Base-by-base conservation (phyloP, 35 echinoderm and acorn worm genomes). In the Ophiothrix spiculata region DNA sequence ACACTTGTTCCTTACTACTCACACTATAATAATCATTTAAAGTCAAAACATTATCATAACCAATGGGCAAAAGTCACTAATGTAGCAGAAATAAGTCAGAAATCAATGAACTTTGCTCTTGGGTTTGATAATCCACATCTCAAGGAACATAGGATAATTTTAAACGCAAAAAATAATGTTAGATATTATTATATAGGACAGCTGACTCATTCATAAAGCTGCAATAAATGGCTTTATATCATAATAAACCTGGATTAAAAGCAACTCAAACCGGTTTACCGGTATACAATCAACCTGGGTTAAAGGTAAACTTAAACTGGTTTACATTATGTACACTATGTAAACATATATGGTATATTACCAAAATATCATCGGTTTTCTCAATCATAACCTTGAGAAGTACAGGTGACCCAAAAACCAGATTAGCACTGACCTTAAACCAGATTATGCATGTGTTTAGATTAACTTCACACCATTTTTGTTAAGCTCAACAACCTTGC, bases 251-350 rank as follows among this genome's bases (percentile, higher is more conserved):
- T n/a, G n/a, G n/a, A n/a, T n/a, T n/a, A n/a, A n/a, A n/a, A n/a
- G n/a, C n/a, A n/a, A n/a, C n/a, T n/a, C n/a, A n/a, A n/a, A 69
- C 4, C 25, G 25, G 25, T n/a, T 69, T n/a, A n/a, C n/a, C n/a
- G n/a, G n/a, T n/a, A n/a, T n/a, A n/a, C n/a, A 69, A 4, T 69
- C 17, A 69, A 69, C 60, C 60, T 69, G 60, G 23, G n/a, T 69
- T 69, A 15, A 69, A 69, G 29, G 42, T 19, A 49, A 49, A 49
- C 42, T 49, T 49, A 10, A 69, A 69, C 60, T 69, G 60, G 60
- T 69, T 69, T 49, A 49, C 19, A 49, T 49, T n/a, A 69, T 69
- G 60, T 69, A 69, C 60, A 69, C 60, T 69, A 69, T 69, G 6
- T 69, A 69, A 28, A 69, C 29, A 69, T 69, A 69, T 28, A 69